Conservation (phyloP, 2,888 invertebrate species). For the Dexiosoma caninum region DNA sequence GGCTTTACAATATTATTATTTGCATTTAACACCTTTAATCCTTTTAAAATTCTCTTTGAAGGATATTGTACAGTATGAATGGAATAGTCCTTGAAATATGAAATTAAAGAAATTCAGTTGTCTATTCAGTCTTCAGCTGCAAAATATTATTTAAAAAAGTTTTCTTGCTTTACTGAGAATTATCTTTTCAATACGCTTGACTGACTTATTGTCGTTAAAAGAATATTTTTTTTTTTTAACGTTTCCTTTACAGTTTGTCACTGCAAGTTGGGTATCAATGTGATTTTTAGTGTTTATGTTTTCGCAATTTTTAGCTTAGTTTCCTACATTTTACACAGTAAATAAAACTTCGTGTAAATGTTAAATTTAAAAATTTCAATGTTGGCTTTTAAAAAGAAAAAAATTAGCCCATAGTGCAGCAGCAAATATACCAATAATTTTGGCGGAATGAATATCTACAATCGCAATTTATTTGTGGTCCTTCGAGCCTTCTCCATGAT, state of each 20-base stretch:
- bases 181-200: constrained; percentile 16
- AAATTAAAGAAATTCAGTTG: not conserved
- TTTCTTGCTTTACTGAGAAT: not conserved
- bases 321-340: too few relatives aligned
- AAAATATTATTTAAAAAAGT: not conserved
- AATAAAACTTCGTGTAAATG: too few relatives aligned
- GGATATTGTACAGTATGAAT: not conserved
- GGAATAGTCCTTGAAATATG: constrained; percentile 13
- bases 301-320: not conserved
- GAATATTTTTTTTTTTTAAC: not conserved
- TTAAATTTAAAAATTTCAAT: too few relatives aligned
- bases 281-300: not conserved
- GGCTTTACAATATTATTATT: not conserved
- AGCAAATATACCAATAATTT: too few relatives aligned
- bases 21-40: not conserved
- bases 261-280: not conserved
- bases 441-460: too few relatives aligned
- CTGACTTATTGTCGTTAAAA: constrained; percentile 4
- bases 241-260: constrained; percentile 25
- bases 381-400: too few relatives aligned
- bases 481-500: too few relatives aligned
- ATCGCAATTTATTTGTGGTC: too few relatives aligned
- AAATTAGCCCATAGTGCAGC: too few relatives aligned
- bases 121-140: not conserved
- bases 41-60: not conserved